Conservation (phyloP, 2,113 vertebrate genomes). For the Fulica atra region DNA sequence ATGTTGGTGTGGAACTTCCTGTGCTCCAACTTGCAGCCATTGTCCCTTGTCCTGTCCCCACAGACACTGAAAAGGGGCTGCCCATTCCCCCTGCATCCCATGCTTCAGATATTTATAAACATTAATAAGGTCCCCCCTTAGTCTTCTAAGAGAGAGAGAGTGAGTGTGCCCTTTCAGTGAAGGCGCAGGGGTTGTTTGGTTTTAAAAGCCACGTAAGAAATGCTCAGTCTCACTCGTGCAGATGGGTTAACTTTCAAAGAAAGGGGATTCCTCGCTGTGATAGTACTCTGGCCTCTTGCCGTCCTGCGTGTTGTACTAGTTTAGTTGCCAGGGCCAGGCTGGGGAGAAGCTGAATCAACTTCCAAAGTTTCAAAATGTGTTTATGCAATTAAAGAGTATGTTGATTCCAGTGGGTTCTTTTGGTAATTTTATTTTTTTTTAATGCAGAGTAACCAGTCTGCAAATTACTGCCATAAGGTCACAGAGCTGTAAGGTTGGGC, state of each 20-base stretch:
- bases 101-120: too few relatives aligned
- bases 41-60: too few relatives aligned
- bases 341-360: constrained; percentile 55
- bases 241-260: background rate
- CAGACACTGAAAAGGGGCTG: too few relatives aligned
- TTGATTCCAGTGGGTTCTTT: background rate
- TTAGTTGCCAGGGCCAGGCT: background rate
- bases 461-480: background rate
- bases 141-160: too few relatives aligned
- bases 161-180: background rate
- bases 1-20: too few relatives aligned
- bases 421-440: background rate
- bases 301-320: background rate
- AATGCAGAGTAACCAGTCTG: background rate
- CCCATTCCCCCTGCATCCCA: too few relatives aligned
- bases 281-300: constrained; percentile 34
- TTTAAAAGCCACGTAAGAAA: constrained; percentile 24
- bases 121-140: too few relatives aligned
- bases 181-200: constrained; percentile 14
- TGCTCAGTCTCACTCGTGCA: background rate
- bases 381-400: background rate
- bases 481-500: background rate
- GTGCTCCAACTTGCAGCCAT: too few relatives aligned
- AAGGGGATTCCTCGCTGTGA: background rate
- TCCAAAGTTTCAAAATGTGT: background rate